Base-by-base conservation (phyloP, 2,797 vertebrate genomes). In the Tolypeutes matacus region DNA sequence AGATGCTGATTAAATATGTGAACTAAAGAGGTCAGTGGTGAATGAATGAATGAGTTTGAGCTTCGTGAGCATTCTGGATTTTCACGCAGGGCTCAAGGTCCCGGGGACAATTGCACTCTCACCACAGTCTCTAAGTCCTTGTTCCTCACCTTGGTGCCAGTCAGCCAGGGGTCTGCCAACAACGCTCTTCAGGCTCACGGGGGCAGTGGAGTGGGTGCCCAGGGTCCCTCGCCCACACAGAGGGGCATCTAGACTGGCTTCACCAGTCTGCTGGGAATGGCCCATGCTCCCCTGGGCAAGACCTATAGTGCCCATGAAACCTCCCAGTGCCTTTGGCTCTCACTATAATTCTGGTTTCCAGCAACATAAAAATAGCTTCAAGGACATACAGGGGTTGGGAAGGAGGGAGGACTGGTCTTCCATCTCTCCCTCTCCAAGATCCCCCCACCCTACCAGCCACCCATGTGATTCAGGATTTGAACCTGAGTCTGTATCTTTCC, bases 321-420 rank as follows among this genome's bases (percentile, higher is more conserved):
- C 92, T 93, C 81, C 64, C 42, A 17, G 80, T 5, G 60, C 93
- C 85, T 31, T 85, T 90, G 86, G 95, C 96, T 93, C 56, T 18
- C 27, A 36, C 90, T 84, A 60, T 81, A 53, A 84, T 86, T 96
- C 95, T 96, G 75, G 88, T 86, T 96, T 96, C 96, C 95, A 97
- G 96, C 92, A 96, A 86, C 69, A 93, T 95, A 97, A 96, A 97
- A 97, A 97, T 97, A 97, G 96, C 91, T 93, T 89, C 94, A 95
- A 97, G 97, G 97, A 95, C 93, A 86, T 64, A 8, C 88, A 36
- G 42, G 90, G 83, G 76, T 53, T 1, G 2, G 87, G 82, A 78
- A 53, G 69, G 42, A 70, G 84, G 72, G 82, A 91, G 92, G 65
- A 73, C 92, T n/a, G 75, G 95, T 94, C 90, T 92, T 82, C 69